phyloP scores from a whole-genome alignment of 2,797 vertebrate species.

The Rallus crepitans region DNA sequence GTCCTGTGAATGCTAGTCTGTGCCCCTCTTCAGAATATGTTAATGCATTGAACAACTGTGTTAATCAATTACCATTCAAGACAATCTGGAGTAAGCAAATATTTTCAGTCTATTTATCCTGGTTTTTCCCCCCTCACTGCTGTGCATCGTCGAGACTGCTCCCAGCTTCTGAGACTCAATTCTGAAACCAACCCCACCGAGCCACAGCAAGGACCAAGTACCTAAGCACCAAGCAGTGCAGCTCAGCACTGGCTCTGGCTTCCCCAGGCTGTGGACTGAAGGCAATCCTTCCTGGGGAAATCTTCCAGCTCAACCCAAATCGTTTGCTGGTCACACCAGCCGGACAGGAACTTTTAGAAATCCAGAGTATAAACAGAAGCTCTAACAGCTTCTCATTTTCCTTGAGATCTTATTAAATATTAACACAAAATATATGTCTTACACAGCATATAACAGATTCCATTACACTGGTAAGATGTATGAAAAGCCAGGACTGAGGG shows the following conservation, averaged over 20 bases:
- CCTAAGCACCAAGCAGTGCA: too few relatives aligned
- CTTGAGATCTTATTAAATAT: background rate
- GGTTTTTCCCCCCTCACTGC: background rate
- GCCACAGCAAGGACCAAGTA: fast-evolving
- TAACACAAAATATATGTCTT: background rate
- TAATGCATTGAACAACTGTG: background rate
- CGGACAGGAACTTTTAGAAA: fast-evolving
- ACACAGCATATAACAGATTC: background rate
- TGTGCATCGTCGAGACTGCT: background rate
- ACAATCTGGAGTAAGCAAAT: background rate
- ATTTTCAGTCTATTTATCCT: background rate
- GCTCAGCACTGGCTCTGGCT: fast-evolving
- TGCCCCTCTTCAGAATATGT: background rate
- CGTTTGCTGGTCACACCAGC: fast-evolving
- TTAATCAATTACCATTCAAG: background rate
- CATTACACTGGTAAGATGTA: background rate
- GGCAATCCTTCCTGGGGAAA: background rate
- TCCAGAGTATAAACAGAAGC: background rate
- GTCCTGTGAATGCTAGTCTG: background rate
- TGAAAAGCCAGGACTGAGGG: background rate
- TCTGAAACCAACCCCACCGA: background rate
- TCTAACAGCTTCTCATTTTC: background rate
- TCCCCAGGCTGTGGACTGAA: fast-evolving
- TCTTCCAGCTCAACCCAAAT: background rate
- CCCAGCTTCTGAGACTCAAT: background rate